Conservation (phyloP, 2,797 vertebrate genomes). For the Xiphorhynchus erythropygius region DNA sequence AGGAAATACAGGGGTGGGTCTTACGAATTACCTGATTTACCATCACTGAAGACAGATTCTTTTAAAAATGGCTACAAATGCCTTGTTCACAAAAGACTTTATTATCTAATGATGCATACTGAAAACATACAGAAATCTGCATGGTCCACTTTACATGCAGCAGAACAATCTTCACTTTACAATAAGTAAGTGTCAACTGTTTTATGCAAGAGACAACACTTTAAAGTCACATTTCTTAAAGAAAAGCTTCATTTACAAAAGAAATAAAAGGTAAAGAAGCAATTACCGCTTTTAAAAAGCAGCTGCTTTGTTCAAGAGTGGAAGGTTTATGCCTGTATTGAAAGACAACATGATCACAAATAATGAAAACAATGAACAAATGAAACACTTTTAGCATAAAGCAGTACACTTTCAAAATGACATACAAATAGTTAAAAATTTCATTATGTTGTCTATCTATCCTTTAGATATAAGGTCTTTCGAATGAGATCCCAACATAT, state of each 20-base stretch:
- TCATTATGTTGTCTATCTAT: constrained; percentile 73
- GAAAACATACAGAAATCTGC: constrained; percentile 87
- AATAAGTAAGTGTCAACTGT: constrained; percentile 85
- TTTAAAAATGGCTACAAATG: constrained; percentile 87
- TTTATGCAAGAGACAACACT: constrained; percentile 85
- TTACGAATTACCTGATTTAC: constrained; percentile 80
- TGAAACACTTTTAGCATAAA: constrained; percentile 84
- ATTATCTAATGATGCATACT: constrained; percentile 89
- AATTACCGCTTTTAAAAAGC: constrained; percentile 96
- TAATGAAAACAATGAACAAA: constrained; percentile 86
- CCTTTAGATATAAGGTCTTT: constrained; percentile 80
- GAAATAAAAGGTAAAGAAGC: constrained; percentile 93
- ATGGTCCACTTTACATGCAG: constrained; percentile 87
- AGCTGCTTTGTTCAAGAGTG: constrained; percentile 93
- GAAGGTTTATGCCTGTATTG: constrained; percentile 92
- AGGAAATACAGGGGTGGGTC: constrained; percentile 68
- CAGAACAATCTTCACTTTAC: constrained; percentile 85
- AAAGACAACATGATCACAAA: constrained; percentile 94
- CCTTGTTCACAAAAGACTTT: constrained; percentile 88
- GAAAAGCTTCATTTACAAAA: constrained; percentile 87
- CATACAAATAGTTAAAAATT: constrained; percentile 83
- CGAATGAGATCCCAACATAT: constrained; percentile 72
- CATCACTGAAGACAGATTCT: constrained; percentile 81
- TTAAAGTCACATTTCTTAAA: constrained; percentile 85
- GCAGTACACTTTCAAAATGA: constrained; percentile 85